Evolutionary conservation across 2,113 vertebrate species (phyloP), one percentile per base, ranked within the genome.

Genomic region (Heterotis niloticus): DNA sequence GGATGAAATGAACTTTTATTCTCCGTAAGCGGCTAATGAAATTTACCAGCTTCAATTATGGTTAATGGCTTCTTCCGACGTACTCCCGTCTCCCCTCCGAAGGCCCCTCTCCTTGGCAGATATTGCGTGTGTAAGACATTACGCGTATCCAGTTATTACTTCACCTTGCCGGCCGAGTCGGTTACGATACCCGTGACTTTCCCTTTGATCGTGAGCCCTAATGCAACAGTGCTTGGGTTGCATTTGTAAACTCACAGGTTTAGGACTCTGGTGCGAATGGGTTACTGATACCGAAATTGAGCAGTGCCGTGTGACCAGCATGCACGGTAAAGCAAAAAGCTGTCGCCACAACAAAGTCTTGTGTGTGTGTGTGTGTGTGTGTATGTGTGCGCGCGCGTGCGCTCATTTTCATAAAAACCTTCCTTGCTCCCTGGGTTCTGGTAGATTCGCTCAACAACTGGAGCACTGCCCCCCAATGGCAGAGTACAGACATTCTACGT

Each of bases 391-490:
- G 34, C 3, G 34, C 3, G 34, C 3, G 34, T 2, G 52, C 18
- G 11, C 18, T 54, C 44, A 72, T 72, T 56, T 54, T 52, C 70
- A 56, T 72, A n/a, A 52, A 14, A 52, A 52, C 70, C 70, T 44
- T 72, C 20, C 51, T 10, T 23, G 44, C 54, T 44, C 68, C 26
- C 20, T 70, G 34, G 56, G 80, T 84, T 2, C 64, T 77, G 83
- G 84, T 83, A 86, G 34, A 87, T 74, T 82, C 80, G 76, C 81
- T 44, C 85, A 69, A 79, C 79, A 89, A 86, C 87, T 91, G 87
- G 88, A 92, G 91, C 88, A 93, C 85, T 91, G 91, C 90, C 92
- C 90, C 90, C 91, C 90, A 84, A 90, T 92, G 90, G 92, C 87
- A 84, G 85, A 86, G 81, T 77, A 77, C 73, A 88, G 90, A 90